Conservation (phyloP, 2,797 vertebrate species). For the Glossophaga mutica region DNA sequence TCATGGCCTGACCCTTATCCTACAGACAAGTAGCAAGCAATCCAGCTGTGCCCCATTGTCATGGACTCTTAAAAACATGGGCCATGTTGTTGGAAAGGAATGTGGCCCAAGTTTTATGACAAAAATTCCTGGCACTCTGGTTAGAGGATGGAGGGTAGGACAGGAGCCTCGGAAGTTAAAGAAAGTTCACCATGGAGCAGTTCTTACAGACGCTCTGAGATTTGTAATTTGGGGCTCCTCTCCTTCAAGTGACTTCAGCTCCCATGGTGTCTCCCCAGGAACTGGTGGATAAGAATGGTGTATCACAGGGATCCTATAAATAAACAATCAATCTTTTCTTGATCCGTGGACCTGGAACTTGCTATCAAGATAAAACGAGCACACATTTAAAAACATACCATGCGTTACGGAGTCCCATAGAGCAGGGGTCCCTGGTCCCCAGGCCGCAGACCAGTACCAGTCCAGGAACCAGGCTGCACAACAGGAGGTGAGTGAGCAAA, state of each 20-base stretch:
- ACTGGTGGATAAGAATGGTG: rapidly evolving
- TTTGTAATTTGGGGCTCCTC: rapidly evolving
- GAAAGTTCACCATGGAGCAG: background rate
- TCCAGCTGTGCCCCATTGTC: background rate
- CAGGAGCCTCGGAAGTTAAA: too few relatives aligned
- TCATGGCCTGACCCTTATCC: background rate
- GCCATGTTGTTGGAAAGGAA: too few relatives aligned
- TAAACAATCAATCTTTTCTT: background rate
- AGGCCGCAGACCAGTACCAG: background rate
- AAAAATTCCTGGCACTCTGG: too few relatives aligned
- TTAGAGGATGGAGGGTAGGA: background rate
- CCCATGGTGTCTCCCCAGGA: background rate
- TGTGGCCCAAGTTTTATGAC: background rate
- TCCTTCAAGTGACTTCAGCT: rapidly evolving
- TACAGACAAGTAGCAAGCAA: background rate
- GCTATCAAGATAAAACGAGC: background rate
- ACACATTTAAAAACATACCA: rapidly evolving
- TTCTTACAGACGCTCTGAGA: background rate
- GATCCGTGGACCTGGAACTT: rapidly evolving
- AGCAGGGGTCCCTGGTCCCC: background rate
- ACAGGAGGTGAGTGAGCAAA: background rate
- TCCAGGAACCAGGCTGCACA: background rate
- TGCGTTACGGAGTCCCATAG: rapidly evolving
- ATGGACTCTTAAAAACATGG: background rate
- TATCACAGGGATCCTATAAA: rapidly evolving